These are phyloP conservation scores for Anticlea derivata DNA, from an alignment of 2,888 invertebrate genomes.

Conservation along the genomic window DNA sequence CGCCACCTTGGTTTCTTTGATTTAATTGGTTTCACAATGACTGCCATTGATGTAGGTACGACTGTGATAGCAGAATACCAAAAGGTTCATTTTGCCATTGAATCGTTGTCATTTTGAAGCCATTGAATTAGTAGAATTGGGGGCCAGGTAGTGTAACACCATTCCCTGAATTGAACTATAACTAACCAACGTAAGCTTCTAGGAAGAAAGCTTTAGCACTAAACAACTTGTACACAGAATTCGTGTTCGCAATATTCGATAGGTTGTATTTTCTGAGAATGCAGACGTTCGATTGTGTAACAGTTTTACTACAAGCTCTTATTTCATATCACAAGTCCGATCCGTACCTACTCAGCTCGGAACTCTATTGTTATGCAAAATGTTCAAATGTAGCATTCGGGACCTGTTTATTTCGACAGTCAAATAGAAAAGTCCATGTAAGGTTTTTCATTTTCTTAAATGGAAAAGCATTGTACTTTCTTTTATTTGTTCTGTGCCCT, in stretches of 20 bases:
- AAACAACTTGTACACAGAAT: constrained; percentile 18
- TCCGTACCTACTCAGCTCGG: not conserved
- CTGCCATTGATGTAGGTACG: too few relatives aligned
- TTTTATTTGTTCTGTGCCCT: too few relatives aligned
- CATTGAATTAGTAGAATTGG: too few relatives aligned
- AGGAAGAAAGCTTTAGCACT: constrained; percentile 18
- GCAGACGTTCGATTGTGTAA: constrained; percentile 11
- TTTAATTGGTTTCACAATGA: too few relatives aligned
- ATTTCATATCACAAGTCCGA: constrained; percentile 8
- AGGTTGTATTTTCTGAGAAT: constrained; percentile 22
- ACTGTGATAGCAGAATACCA: too few relatives aligned
- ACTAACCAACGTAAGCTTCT: constrained; percentile 1
- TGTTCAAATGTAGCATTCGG: not conserved
- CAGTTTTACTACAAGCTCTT: constrained; percentile 5
- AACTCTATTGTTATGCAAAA: constrained; percentile 12
- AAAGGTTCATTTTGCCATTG: too few relatives aligned
- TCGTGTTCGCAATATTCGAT: constrained; percentile 21
- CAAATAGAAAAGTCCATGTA: not conserved
- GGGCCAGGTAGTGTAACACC: not conserved
- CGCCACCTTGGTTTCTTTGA: too few relatives aligned
- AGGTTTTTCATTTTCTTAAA: too few relatives aligned
- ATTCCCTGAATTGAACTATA: constrained; percentile 2
- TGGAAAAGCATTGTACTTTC: too few relatives aligned
- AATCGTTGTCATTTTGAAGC: too few relatives aligned
- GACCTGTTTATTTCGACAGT: not conserved